phyloP scores from a whole-genome alignment of 1,140 invertebrate species.

The Steinernema khuongi region DNA sequence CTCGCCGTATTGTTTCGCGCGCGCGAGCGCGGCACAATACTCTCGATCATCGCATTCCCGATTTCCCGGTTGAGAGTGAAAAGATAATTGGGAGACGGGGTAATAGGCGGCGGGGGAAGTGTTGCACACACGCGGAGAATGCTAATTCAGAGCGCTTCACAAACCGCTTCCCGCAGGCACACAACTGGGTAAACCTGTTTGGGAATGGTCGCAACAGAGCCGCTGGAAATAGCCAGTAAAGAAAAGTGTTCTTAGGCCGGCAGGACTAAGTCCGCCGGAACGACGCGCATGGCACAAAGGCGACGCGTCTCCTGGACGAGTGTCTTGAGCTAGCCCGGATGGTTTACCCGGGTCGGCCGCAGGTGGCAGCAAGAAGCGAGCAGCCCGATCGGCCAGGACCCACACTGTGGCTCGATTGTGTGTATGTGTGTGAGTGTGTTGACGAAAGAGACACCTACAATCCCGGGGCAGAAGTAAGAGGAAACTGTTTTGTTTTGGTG shows the following conservation, averaged over 20 bases:
- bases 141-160: neutral
- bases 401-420: conserved; percentile 6
- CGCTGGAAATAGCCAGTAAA: neutral
- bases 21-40: neutral
- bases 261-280: neutral
- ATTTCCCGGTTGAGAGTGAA: neutral
- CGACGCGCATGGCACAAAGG: neutral
- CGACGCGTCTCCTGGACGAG: neutral
- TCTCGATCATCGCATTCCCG: neutral
- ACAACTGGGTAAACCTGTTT: neutral
- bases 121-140: neutral
- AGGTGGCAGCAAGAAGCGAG: neutral
- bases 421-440: conserved; percentile 16
- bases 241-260: neutral
- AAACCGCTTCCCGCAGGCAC: neutral
- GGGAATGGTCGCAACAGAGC: neutral
- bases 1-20: conserved; percentile 5
- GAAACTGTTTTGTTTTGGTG: conserved; percentile 14
- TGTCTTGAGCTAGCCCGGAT: neutral
- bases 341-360: neutral
- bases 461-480: conserved; percentile 11
- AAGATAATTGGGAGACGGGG: neutral
- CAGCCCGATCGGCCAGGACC: conserved; percentile 9
- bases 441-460: conserved; percentile 16
- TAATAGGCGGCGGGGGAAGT: neutral